phyloP scores from a whole-genome alignment of 2,888 invertebrate genomes.

The Tetanocera ferruginea region DNA sequence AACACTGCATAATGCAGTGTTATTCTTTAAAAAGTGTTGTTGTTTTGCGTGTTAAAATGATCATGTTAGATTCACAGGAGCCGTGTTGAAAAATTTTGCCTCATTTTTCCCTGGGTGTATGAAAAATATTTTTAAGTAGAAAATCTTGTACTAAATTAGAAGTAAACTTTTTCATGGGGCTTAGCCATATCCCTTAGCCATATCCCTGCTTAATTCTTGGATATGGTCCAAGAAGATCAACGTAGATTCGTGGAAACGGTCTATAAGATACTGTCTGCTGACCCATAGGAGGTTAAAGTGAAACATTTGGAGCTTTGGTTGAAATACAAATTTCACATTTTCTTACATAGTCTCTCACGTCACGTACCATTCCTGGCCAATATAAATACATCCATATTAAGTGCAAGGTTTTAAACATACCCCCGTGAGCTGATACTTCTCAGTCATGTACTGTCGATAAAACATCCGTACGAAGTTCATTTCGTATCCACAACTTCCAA shows the following conservation, averaged over 20 bases:
- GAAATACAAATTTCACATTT: constrained; percentile 29
- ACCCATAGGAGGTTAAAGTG: constrained; percentile 30
- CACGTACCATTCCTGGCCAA: no score
- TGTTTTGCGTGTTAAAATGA: no score
- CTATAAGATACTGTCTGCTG: not conserved
- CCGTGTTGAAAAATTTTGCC: no score
- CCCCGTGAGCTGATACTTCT: constrained; percentile 23
- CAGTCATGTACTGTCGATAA: constrained; percentile 18
- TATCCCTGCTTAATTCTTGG: not conserved
- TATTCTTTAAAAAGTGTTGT: no score
- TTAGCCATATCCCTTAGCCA: not conserved
- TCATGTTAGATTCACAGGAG: no score
- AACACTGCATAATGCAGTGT: no score
- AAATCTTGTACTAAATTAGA: not conserved
- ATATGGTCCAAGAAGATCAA: constrained; percentile 6
- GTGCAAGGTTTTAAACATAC: constrained; percentile 35
- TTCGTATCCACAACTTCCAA: constrained; percentile 41
- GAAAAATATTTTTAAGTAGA: not conserved
- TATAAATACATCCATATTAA: constrained; percentile 11
- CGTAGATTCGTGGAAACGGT: constrained; percentile 27
- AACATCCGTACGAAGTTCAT: not conserved
- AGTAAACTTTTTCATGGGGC: not conserved
- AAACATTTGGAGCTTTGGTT: constrained; percentile 28
- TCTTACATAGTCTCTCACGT: constrained; percentile 22
- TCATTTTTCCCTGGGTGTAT: no score